Evolutionary conservation across 1,140 invertebrate species (phyloP).

Genomic region (Brachionus paranguensis): DNA sequence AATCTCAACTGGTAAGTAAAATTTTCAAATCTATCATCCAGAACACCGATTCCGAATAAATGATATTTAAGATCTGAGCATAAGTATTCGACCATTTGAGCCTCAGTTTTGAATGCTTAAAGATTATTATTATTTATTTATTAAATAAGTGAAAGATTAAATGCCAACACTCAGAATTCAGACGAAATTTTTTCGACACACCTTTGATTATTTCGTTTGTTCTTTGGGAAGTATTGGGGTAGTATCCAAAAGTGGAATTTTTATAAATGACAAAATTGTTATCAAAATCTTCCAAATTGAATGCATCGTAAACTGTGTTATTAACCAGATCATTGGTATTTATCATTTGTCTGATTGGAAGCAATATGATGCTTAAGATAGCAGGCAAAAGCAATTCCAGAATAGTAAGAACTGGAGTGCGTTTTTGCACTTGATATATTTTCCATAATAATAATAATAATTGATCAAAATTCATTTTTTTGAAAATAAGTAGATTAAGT

Average conservation of each 20-base stretch:
- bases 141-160: too few species aligned
- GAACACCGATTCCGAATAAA: slow-evolving; percentile 54
- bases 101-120: slow-evolving; percentile 51
- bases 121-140: not conserved
- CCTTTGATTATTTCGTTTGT: slow-evolving; percentile 43
- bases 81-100: slow-evolving; percentile 50
- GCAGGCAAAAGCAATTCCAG: slow-evolving; percentile 49
- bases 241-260: slow-evolving; percentile 45
- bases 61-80: slow-evolving; percentile 45
- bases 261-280: slow-evolving; percentile 35
- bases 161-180: slow-evolving; percentile 39
- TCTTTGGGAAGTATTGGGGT: slow-evolving; percentile 44
- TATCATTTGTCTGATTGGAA: slow-evolving; percentile 46
- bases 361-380: slow-evolving; percentile 47
- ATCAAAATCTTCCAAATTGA: slow-evolving; percentile 44
- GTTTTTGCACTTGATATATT: slow-evolving; percentile 48
- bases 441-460: slow-evolving; percentile 49
- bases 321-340: slow-evolving; percentile 42
- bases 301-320: slow-evolving; percentile 45
- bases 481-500: not conserved
- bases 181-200: slow-evolving; percentile 41
- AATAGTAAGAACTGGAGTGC: slow-evolving; percentile 45
- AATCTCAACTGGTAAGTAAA: slow-evolving; percentile 61
- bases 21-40: slow-evolving; percentile 42
- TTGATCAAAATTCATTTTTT: not conserved